phyloP scores from a whole-genome alignment of 2,797 vertebrate genomes.

The Alfaro cultratus region DNA sequence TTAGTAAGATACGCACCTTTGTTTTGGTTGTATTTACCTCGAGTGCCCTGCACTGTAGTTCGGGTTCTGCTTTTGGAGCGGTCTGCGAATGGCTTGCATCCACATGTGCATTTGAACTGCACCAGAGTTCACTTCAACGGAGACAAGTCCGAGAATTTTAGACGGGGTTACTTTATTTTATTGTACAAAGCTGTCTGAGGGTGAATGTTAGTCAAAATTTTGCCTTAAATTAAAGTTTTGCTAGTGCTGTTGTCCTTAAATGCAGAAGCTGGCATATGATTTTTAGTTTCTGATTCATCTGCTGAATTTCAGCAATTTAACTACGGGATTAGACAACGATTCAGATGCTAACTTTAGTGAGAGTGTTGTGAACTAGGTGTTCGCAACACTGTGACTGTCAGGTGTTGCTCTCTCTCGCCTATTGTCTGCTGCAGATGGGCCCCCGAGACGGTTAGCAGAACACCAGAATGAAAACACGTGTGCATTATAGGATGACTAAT shows the following conservation, averaged over 20 bases:
- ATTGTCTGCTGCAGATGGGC: neutral
- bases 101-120: too few relatives aligned
- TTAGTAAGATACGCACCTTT: too few relatives aligned
- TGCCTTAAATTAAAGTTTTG: neutral
- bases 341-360: neutral
- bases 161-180: neutral
- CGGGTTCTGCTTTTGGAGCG: too few relatives aligned
- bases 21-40: too few relatives aligned
- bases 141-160: too few relatives aligned
- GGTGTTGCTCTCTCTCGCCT: neutral
- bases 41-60: too few relatives aligned
- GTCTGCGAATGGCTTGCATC: too few relatives aligned
- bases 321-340: neutral
- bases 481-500: neutral
- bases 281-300: too few relatives aligned
- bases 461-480: neutral
- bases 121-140: too few relatives aligned
- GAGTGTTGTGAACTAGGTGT: neutral
- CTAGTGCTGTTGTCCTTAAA: neutral
- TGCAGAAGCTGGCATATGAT: neutral
- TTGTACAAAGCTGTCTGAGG: neutral
- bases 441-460: neutral
- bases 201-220: neutral
- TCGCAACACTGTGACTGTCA: neutral
- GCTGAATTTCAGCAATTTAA: neutral